Conservation (phyloP, 23 tunicate genomes). For the Trididemnum nubilum region DNA sequence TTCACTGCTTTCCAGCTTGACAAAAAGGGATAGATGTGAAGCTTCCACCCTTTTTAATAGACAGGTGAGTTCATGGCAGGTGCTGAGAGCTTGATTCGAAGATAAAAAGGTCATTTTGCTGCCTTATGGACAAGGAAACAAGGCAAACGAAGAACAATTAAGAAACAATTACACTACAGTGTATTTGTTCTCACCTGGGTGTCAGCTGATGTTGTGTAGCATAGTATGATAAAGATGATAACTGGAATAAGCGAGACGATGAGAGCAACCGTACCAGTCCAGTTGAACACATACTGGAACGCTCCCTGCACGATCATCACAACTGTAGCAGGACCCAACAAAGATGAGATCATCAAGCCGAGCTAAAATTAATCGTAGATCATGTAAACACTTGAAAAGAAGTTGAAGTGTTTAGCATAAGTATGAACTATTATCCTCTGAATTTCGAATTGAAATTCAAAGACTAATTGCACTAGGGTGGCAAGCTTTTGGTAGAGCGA, state of each 20-base stretch:
- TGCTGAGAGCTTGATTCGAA: too few species aligned
- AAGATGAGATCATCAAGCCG: slow-evolving; percentile 84
- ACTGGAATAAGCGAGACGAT: slow-evolving; percentile 87
- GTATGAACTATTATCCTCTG: too few species aligned
- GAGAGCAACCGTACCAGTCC: slow-evolving; percentile 61
- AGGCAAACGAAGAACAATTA: too few species aligned
- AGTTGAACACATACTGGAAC: slow-evolving; percentile 69
- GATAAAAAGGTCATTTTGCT: too few species aligned
- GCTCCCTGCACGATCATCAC: slow-evolving; percentile 91
- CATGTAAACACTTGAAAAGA: not conserved
- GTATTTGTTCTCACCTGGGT: slow-evolving; percentile 77
- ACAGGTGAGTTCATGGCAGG: too few species aligned
- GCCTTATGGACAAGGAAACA: too few species aligned
- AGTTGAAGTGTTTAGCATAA: too few species aligned
- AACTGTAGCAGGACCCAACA: slow-evolving; percentile 91
- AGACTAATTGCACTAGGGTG: not conserved
- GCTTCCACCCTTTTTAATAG: too few species aligned
- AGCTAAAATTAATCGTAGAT: slow-evolving; percentile 68
- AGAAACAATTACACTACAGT: too few species aligned
- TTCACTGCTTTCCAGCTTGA: too few species aligned
- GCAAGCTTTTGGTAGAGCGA: not conserved
- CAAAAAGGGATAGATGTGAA: too few species aligned
- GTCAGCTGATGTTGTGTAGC: slow-evolving; percentile 85
- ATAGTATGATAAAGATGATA: slow-evolving; percentile 76
- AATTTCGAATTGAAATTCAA: too few species aligned